phyloP scores from a whole-genome alignment of 2,888 invertebrate species.

The Machimus atricapillus region DNA sequence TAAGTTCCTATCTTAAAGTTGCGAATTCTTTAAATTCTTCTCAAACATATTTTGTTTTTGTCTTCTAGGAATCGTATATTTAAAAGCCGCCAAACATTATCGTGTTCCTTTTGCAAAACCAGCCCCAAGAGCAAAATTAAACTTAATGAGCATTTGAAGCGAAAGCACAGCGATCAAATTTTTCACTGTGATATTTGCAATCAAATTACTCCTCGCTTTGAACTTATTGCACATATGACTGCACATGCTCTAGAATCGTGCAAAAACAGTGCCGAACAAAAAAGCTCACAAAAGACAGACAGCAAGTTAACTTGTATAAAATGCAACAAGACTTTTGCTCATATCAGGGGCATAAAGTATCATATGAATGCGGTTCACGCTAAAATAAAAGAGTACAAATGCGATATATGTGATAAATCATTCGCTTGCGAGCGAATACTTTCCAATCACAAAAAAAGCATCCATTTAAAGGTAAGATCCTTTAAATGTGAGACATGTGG shows the following conservation, averaged over 20 bases:
- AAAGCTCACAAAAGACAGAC: conserved; percentile 26
- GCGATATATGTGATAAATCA: conserved; percentile 63
- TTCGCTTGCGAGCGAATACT: conserved; percentile 64
- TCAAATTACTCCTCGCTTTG: conserved; percentile 57
- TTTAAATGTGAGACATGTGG: conserved; percentile 64
- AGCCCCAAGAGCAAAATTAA: conserved; percentile 18
- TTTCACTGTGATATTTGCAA: conserved; percentile 64
- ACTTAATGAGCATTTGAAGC: conserved; percentile 55
- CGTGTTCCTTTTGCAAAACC: conserved; percentile 44
- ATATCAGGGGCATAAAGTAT: conserved; percentile 65
- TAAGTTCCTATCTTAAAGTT: neutral
- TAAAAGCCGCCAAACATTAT: conserved; percentile 43
- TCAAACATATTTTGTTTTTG: neutral
- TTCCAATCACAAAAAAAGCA: conserved; percentile 61
- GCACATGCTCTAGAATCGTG: conserved; percentile 54
- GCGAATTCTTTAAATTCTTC: neutral
- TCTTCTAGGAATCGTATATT: conserved; percentile 44
- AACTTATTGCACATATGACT: conserved; percentile 62
- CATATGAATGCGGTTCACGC: conserved; percentile 65
- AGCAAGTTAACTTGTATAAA: conserved; percentile 62
- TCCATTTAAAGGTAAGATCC: conserved; percentile 62
- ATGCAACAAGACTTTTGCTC: conserved; percentile 64
- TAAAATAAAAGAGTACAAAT: conserved; percentile 62
- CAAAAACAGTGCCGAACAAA: conserved; percentile 19
- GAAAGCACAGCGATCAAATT: conserved; percentile 57